Percentiles rank a stretch among this genome's conserved stretches.
Evolutionary conservation across 2,888 invertebrate species (phyloP).

Genomic region (Phania funesta): DNA sequence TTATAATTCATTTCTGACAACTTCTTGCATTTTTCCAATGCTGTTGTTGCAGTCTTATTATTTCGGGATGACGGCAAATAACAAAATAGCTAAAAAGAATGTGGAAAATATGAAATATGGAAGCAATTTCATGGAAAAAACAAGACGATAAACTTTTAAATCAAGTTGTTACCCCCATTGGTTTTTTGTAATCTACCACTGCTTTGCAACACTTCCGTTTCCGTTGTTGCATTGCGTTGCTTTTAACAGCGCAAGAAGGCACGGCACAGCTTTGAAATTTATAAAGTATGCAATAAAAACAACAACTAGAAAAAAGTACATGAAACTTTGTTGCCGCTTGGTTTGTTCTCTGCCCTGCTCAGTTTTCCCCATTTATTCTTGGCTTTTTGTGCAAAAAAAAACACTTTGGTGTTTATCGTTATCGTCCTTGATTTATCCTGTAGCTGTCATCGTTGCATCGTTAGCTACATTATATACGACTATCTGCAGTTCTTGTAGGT

Average conservation of each 20-base stretch:
- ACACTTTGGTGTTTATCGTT: conserved; percentile 68
- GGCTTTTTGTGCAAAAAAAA: conserved; percentile 55
- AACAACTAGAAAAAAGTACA: conserved; percentile 21
- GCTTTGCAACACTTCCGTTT: conserved; percentile 67
- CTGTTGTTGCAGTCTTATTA: conserved; percentile 18
- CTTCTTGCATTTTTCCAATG: conserved; percentile 10
- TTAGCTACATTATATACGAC: conserved; percentile 69
- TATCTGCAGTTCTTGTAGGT: conserved; percentile 58
- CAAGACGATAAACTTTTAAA: conserved; percentile 64
- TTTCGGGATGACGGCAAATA: conserved; percentile 32
- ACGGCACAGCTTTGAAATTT: conserved; percentile 39
- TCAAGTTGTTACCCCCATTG: conserved; percentile 66
- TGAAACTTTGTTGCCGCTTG: conserved; percentile 58
- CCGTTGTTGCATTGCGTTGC: conserved; percentile 66
- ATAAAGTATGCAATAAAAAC: conserved; percentile 46
- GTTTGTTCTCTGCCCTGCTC: conserved; percentile 18
- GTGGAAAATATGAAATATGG: conserved; percentile 52
- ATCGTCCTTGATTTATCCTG: conserved; percentile 71
- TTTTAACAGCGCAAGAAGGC: conserved; percentile 45
- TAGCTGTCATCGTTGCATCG: conserved; percentile 71
- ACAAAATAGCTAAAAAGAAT: conserved; percentile 27
- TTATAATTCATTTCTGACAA: conserved; percentile 63
- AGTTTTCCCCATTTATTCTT: conserved; percentile 12
- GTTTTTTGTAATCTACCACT: conserved; percentile 65
- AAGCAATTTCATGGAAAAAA: conserved; percentile 45